Base-by-base conservation (phyloP, 2,888 invertebrate species). In the Epistrophe grossulariae region DNA sequence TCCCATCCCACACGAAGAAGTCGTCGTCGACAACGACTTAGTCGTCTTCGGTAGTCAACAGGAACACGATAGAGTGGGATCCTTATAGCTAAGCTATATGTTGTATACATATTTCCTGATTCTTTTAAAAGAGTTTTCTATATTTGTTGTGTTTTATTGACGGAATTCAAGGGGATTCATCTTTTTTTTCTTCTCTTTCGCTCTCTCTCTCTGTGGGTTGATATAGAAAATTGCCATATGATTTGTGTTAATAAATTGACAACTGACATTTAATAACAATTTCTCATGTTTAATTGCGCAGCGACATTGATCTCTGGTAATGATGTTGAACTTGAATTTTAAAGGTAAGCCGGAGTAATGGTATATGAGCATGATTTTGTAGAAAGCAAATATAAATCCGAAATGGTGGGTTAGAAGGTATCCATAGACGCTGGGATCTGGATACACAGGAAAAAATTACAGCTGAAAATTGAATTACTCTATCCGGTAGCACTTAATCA, bases 201-300 rank as follows among this genome's bases (percentile, higher is more conserved):
- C 35, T 35, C 2, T 35, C 31, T 9, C 17, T 17, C 59, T 35
- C 59, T 7, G 80, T 72, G 76, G 76, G 76, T 72, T 77, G 59
- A 10, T 13, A 10, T 13, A 45, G 70, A 38, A 64, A 79, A 80
- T 66, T 68, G 45, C 31, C 48, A n/a, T 62, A 80, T 80, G 80
- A 80, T 84, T 84, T 79, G 64, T 79, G 79, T 64, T 79, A 70
- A 48, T 55, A 59, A 71, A 79, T 84, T 80, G 80, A 77, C 84
- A 84, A 31, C 66, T 60, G 84, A 73, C 77, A 77, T 79, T 84
- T 76, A 84, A 71, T 79, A 79, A 84, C 64, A 76, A 84, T 84
- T 66, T 79, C 59, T 84, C 60, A 57, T 45, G 50, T 79, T 79
- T 84, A 79, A 79, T 84, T 84, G 76, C 59, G 17, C n/a, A n/a